Evolutionary conservation across 2,797 vertebrate genomes (phyloP).

Genomic region (Hafferia zeledoni): DNA sequence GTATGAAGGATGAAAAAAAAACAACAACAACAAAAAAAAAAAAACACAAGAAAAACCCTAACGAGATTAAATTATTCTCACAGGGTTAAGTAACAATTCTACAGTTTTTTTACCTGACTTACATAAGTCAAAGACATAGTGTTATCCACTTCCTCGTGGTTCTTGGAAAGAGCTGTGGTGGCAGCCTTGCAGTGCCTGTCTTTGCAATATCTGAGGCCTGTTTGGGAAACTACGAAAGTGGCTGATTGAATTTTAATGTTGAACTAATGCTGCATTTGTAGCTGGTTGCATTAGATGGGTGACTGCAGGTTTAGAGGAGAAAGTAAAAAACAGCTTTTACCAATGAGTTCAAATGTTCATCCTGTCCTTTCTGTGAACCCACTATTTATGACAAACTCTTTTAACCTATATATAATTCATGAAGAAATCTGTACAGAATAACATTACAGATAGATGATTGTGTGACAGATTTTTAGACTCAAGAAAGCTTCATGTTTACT

Average conservation of each 20-base stretch:
- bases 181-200: conserved; percentile 6
- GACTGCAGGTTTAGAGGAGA: conserved; percentile 64
- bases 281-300: conserved; percentile 54
- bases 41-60: accelerated
- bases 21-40: no score
- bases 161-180: neutral
- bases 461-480: conserved; percentile 68
- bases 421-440: conserved; percentile 73
- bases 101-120: neutral
- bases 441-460: conserved; percentile 64
- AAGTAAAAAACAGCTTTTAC: conserved; percentile 61
- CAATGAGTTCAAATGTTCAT: conserved; percentile 79
- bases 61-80: neutral
- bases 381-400: conserved; percentile 78
- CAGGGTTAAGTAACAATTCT: neutral
- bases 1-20: neutral
- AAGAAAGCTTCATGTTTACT: conserved; percentile 55
- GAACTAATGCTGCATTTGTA: conserved; percentile 68
- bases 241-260: conserved; percentile 75
- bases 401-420: conserved; percentile 84
- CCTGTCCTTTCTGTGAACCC: conserved; percentile 80
- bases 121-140: conserved; percentile 4
- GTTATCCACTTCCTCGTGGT: neutral
- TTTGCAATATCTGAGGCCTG: conserved; percentile 44
- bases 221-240: conserved; percentile 47